Evolutionary conservation across 64 coral and sea anemone genomes (phyloP), one percentile per base, ranked within the genome.

Genomic region (Pachyseris speciosa): DNA sequence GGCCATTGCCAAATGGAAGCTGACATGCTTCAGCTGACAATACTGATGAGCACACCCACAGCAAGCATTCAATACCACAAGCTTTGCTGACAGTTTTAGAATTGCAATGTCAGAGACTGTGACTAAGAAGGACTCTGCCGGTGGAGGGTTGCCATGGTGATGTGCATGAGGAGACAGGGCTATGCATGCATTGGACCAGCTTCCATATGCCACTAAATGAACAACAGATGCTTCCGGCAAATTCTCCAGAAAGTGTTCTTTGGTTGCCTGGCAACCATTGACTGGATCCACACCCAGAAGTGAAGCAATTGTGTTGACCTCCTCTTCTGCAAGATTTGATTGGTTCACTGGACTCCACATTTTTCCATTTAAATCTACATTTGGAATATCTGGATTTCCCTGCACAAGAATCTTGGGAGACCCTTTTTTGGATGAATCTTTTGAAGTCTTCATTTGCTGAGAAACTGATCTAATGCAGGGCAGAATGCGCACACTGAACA

Each of bases 171-270:
- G 95, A 47, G 95, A 71, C n/a, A 96, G 59, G 24, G 91, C 95
- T 19, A 96, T 38, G 68, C 77, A 88, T 10, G 85, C 86, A 41
- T 93, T 76, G 7, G 44, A 57, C 76, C 91, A 93, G 50, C 91
- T 96, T 40, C 95, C 95, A 48, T 90, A 90, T 8, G 95, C 86
- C 51, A 78, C 91, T 28, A 96, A 72, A 34, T 96, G 95, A 51
- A 86, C 86, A 10, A 93, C 74, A 40, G 78, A 93, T 55, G 95
- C 84, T 25, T 72, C 25, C 9, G 86, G 50, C 47, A 96, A 50
- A 1, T 34, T 65, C 51, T 85, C 59, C 13, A 90, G 61, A 6
- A 96, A 63, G 42, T 89, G 72, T 8, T 96, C 86, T 66, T 93
- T 96, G 17, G 95, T 90, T 39, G 95, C 95, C 32, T 80, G 86